phyloP scores from a whole-genome alignment of 2,113 vertebrate species.

The Odontophorus gujanensis region DNA sequence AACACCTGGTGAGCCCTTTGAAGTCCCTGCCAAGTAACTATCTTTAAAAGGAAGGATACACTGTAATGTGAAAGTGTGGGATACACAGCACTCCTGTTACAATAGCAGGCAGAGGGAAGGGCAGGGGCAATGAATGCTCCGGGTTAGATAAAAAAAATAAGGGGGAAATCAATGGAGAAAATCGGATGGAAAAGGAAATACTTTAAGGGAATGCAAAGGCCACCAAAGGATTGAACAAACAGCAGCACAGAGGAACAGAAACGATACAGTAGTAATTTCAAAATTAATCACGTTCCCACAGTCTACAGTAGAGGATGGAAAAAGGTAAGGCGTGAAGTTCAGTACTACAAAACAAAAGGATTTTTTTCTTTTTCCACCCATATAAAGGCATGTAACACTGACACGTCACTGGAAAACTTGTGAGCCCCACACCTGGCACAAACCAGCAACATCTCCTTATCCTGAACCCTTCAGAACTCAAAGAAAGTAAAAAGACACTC shows the following conservation, averaged over 20 bases:
- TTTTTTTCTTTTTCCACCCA: accelerated
- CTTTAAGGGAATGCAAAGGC: conserved; percentile 9
- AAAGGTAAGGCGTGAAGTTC: background rate
- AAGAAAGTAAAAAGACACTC: background rate
- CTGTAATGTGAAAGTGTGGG: conserved; percentile 47
- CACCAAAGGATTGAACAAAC: conserved; percentile 38
- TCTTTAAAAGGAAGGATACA: conserved; percentile 57
- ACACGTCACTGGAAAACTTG: background rate
- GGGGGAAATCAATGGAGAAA: conserved; percentile 20
- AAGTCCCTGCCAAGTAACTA: conserved; percentile 59
- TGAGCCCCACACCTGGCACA: background rate
- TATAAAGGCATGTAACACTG: background rate
- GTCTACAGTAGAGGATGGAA: background rate
- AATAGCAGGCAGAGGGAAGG: conserved; percentile 50
- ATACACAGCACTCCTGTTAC: conserved; percentile 39
- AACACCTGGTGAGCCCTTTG: conserved; percentile 62
- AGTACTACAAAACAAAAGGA: background rate
- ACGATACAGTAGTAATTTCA: background rate
- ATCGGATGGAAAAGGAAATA: conserved; percentile 15
- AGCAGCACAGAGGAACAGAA: conserved; percentile 24
- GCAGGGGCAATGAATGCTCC: conserved; percentile 24
- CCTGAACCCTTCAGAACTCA: background rate
- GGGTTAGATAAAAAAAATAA: conserved; percentile 19
- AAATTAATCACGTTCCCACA: background rate
- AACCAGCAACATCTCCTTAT: background rate